Evolutionary conservation across 2,888 invertebrate species (phyloP).

Genomic region (Callimorpha dominula): DNA sequence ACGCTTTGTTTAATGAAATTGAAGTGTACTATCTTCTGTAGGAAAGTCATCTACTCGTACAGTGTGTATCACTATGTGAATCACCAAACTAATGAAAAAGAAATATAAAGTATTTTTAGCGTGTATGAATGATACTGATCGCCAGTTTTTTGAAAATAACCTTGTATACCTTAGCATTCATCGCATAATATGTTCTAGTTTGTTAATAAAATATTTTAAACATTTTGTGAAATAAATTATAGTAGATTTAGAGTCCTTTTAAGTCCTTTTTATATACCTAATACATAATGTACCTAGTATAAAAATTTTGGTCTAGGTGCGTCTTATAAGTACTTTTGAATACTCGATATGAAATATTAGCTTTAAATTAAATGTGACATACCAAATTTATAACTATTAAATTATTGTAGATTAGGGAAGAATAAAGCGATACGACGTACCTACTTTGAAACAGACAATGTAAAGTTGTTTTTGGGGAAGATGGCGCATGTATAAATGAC

Average conservation of each 20-base stretch:
- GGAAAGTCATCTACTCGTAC: too few relatives aligned
- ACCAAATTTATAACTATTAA: conserved; percentile 52
- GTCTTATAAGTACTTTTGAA: conserved; percentile 46
- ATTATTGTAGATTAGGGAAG: conserved; percentile 41
- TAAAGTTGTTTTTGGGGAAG: conserved; percentile 3
- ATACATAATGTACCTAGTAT: conserved; percentile 31
- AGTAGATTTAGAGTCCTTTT: conserved; percentile 55
- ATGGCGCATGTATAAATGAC: neutral
- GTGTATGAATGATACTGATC: too few relatives aligned
- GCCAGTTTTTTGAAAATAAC: neutral
- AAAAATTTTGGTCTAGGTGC: conserved; percentile 27
- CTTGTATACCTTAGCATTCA: neutral
- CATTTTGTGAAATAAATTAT: conserved; percentile 44
- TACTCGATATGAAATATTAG: conserved; percentile 52
- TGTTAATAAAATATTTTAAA: conserved; percentile 47
- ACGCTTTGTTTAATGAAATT: neutral
- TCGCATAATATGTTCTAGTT: conserved; percentile 21
- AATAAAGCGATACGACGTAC: conserved; percentile 35
- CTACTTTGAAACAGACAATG: conserved; percentile 21
- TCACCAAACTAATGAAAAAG: neutral
- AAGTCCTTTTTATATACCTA: conserved; percentile 48
- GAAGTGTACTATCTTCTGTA: neutral
- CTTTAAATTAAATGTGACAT: conserved; percentile 52
- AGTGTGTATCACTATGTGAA: neutral
- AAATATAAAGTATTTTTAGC: too few relatives aligned